Evolutionary conservation across 2,113 vertebrate genomes (phyloP), one percentile per base, ranked within the genome.

Genomic region (Oreochromis spilurus): DNA sequence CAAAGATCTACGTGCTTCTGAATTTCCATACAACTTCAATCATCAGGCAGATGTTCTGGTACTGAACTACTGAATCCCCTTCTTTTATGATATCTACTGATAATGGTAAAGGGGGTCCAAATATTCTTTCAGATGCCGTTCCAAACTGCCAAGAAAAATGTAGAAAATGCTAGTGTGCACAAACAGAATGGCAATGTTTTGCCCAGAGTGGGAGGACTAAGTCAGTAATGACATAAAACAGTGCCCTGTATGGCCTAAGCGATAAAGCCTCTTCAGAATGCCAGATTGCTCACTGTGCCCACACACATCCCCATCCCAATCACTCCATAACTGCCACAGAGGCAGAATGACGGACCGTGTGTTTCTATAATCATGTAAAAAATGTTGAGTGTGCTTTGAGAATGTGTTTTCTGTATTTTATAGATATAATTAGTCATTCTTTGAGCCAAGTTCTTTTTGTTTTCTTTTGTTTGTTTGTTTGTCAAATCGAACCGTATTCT

Each of bases 221-320:
- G 83, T 92, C 89, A 85, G 84, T 86, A 82, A 92, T 87, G 85
- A 84, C 86, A 86, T 92, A 67, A 88, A 93, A 89, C 55, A 57
- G n/a, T 57, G 60, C 79, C 83, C 80, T 12, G 75, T 87, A 80
- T 40, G 9, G 84, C 77, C 88, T 77, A 38, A 88, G 83, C 19
- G 55, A 89, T 93, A 93, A 91, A 93, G 88, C 91, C 81, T 82
- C 87, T 88, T 92, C 81, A 88, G 62, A 88, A 92, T 84, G 88
- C 84, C 87, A 92, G 60, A 88, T 84, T 93, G 77, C 89, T 91
- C 89, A 88, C 81, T 80, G 83, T 91, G 84, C 87, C 89, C 91
- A 90, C 86, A 86, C 88, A 93, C 91, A 90, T 91, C 87, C 88
- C 81, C 50, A 50, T 85, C 72, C 82, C 87, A 85, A 91, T 92